phyloP scores from a whole-genome alignment of 2,888 invertebrate species.

The Lasioglossum villosulum region DNA sequence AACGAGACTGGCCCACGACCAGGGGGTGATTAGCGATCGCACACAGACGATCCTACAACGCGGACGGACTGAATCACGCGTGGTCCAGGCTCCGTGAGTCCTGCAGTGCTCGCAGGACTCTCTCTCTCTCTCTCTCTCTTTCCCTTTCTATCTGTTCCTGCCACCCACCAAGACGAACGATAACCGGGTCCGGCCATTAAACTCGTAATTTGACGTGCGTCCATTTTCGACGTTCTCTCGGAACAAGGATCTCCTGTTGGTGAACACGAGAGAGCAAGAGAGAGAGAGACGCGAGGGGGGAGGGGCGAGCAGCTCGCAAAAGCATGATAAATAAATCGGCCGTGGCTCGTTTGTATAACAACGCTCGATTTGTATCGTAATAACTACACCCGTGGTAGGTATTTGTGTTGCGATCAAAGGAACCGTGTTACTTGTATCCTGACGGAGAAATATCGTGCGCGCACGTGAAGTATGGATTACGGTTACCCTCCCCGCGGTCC shows the following conservation, averaged over 20 bases:
- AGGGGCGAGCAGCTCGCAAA: conserved; percentile 13
- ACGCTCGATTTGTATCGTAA: conserved; percentile 62
- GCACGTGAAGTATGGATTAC: conserved; percentile 54
- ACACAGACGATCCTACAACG: conserved; percentile 22
- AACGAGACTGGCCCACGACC: conserved; percentile 47
- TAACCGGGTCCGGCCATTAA: conserved; percentile 40
- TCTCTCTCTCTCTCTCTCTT: background rate
- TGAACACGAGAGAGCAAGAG: background rate
- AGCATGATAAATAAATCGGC: conserved; percentile 54
- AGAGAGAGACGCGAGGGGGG: no score
- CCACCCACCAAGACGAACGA: conserved; percentile 62
- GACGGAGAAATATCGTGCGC: conserved; percentile 60
- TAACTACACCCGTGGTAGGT: conserved; percentile 49
- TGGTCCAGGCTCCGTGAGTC: conserved; percentile 10
- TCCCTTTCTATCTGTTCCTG: conserved; percentile 31
- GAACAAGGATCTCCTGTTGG: background rate
- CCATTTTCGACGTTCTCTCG: conserved; percentile 32
- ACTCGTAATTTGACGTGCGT: conserved; percentile 56
- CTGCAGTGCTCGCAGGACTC: background rate
- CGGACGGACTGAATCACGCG: conserved; percentile 46
- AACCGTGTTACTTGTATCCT: conserved; percentile 59
- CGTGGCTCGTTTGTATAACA: conserved; percentile 56
- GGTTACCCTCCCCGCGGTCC: conserved; percentile 17
- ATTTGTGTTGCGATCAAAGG: conserved; percentile 61
- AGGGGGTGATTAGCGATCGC: conserved; percentile 51